Percentiles rank a stretch among this genome's conserved stretches.
Conservation (phyloP, 1,140 invertebrate species). For the Leptestheria dahalacensis region DNA sequence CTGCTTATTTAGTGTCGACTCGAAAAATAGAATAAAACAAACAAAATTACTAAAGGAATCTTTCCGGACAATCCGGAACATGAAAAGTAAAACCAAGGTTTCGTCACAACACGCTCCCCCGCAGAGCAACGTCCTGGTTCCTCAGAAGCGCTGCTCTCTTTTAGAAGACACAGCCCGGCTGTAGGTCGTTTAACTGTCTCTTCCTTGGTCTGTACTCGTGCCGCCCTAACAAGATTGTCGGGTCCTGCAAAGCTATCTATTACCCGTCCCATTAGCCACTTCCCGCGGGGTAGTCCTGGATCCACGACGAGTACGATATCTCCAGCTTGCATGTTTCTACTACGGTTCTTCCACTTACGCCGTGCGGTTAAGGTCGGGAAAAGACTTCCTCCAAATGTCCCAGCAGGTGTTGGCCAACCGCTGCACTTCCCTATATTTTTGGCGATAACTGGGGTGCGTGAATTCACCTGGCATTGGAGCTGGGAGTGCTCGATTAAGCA, state of each 20-base stretch:
- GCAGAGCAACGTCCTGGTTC: background rate
- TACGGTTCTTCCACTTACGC: background rate
- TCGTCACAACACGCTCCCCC: background rate
- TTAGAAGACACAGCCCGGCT: background rate
- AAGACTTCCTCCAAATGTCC: background rate
- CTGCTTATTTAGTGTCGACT: too few species aligned
- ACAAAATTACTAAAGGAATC: too few species aligned
- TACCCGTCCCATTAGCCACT: background rate
- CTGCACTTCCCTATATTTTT: background rate
- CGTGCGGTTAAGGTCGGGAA: background rate
- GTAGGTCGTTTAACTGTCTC: background rate
- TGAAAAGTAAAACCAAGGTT: too few species aligned
- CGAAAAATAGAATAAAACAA: too few species aligned
- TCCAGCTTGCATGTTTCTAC: background rate
- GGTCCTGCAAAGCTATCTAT: background rate
- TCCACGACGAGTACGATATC: background rate
- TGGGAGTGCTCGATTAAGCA: background rate
- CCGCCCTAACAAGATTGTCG: background rate
- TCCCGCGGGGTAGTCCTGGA: background rate
- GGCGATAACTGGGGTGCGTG: background rate
- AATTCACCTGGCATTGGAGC: background rate
- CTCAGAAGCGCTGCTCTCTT: background rate
- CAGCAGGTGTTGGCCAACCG: background rate
- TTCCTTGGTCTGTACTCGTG: background rate
- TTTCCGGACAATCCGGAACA: too few species aligned